Evolutionary conservation across 2,797 vertebrate species (phyloP).

Genomic region (Coluber constrictor): DNA sequence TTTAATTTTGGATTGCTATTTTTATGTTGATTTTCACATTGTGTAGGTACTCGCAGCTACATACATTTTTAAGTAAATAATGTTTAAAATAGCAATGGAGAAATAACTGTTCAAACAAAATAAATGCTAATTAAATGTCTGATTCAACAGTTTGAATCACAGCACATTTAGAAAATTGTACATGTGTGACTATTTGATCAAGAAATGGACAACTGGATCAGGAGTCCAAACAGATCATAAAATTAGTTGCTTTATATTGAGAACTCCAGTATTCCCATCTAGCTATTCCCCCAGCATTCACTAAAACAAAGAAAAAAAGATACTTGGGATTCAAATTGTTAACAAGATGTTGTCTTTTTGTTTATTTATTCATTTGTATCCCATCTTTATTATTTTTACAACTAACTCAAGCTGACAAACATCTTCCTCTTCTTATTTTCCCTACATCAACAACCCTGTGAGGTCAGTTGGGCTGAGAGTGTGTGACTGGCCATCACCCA

Average conservation of each 20-base stretch:
- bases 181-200: neutral
- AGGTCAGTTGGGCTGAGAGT: neutral
- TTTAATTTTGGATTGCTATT: neutral
- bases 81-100: neutral
- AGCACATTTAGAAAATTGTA: neutral
- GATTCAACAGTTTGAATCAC: neutral
- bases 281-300: neutral
- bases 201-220: neutral
- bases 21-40: neutral
- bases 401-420: neutral
- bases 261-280: neutral
- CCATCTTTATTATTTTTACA: neutral
- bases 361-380: neutral
- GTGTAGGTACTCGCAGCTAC: neutral
- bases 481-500: neutral
- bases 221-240: neutral
- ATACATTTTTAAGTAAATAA: neutral
- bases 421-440: too few species aligned
- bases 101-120: neutral
- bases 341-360: neutral
- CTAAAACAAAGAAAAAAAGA: neutral
- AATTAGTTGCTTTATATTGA: neutral
- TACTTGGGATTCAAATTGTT: neutral
- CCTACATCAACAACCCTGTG: neutral
- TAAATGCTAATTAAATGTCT: neutral